phyloP scores from a whole-genome alignment of 2,888 invertebrate genomes.

The Furcula furcula region DNA sequence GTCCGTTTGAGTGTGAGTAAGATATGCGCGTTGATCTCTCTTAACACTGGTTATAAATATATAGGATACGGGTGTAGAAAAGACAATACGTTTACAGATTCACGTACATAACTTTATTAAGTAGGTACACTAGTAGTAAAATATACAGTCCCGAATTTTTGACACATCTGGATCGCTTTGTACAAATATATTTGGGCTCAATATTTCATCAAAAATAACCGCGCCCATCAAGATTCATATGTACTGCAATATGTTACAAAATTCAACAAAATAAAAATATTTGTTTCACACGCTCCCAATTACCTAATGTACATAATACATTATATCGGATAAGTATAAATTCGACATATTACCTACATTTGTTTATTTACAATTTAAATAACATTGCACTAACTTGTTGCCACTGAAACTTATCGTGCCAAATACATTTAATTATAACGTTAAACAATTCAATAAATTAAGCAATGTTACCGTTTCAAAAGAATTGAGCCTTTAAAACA shows the following conservation, averaged over 20 bases:
- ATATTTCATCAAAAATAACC: slow-evolving; percentile 12
- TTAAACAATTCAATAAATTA: no score
- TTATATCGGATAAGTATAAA: slow-evolving; percentile 35
- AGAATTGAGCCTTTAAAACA: slow-evolving; percentile 19
- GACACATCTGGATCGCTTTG: slow-evolving; percentile 46
- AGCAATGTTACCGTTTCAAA: slow-evolving; percentile 17
- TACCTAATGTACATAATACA: slow-evolving; percentile 30
- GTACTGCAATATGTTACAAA: slow-evolving; percentile 34
- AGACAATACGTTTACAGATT: slow-evolving; percentile 22
- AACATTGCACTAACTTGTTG: slow-evolving; percentile 32
- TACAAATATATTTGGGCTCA: slow-evolving; percentile 24
- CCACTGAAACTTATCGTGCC: slow-evolving; percentile 16
- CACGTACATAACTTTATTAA: slow-evolving; percentile 60
- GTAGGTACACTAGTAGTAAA: slow-evolving; percentile 54
- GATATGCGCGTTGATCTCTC: no score
- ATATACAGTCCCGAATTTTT: slow-evolving; percentile 60
- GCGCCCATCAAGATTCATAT: slow-evolving; percentile 14
- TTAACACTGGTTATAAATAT: no score
- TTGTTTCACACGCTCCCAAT: slow-evolving; percentile 37
- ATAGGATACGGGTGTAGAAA: no score
- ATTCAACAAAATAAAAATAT: slow-evolving; percentile 39
- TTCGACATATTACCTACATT: slow-evolving; percentile 44
- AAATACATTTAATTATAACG: slow-evolving; percentile 8
- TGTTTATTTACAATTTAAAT: slow-evolving; percentile 45
- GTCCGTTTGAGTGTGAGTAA: no score